Evolutionary conservation across 1,140 invertebrate species (phyloP).

Genomic region (Atta colombica): DNA sequence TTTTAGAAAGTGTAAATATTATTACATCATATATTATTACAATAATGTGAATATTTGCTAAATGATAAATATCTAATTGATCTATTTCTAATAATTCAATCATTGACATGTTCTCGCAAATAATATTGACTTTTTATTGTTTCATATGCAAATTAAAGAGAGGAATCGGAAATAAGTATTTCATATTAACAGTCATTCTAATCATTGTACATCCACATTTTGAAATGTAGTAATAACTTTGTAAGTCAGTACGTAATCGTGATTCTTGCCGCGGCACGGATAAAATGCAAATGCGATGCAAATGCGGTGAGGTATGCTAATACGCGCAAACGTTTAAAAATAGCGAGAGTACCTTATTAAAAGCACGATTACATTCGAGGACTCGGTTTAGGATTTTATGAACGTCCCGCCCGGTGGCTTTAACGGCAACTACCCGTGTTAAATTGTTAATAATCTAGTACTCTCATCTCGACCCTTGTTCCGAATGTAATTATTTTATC

Average conservation of each 20-base stretch:
- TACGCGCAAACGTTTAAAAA: slow-evolving; percentile 73
- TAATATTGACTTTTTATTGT: neutral
- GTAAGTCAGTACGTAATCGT: slow-evolving; percentile 63
- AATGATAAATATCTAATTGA: slow-evolving; percentile 9
- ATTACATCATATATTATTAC: neutral
- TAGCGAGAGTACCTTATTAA: slow-evolving; percentile 68
- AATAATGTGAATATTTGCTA: neutral
- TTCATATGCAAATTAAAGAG: neutral
- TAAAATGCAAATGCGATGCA: slow-evolving; percentile 75
- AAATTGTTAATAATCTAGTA: slow-evolving; percentile 54
- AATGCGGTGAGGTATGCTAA: slow-evolving; percentile 70
- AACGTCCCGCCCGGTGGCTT: slow-evolving; percentile 24
- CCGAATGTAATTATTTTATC: slow-evolving; percentile 51
- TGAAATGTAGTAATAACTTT: slow-evolving; percentile 71
- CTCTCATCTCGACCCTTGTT: slow-evolving; percentile 31
- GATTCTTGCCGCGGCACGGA: slow-evolving; percentile 47
- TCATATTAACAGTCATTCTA: slow-evolving; percentile 23
- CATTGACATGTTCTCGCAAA: neutral
- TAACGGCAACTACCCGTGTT: slow-evolving; percentile 33
- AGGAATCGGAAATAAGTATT: neutral
- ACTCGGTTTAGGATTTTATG: slow-evolving; percentile 49
- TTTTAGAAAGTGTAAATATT: slow-evolving; percentile 17
- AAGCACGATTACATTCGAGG: slow-evolving; percentile 63
- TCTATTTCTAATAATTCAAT: neutral
- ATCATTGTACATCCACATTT: slow-evolving; percentile 45